phyloP scores from a whole-genome alignment of 2,888 invertebrate genomes.

The Phengaris alcon region DNA sequence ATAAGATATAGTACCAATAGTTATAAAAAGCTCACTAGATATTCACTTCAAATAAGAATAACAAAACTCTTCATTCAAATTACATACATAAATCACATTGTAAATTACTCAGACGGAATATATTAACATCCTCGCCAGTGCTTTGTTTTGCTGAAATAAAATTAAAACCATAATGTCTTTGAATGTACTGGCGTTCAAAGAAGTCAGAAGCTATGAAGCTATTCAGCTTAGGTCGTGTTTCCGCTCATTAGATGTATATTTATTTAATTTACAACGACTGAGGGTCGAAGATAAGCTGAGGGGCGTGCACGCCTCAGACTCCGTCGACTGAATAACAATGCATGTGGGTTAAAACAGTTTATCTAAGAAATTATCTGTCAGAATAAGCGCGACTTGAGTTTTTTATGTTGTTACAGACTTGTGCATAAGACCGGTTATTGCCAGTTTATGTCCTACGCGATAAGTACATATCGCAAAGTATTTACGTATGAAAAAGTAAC shows the following conservation, averaged over 20 bases:
- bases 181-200: slow-evolving; percentile 32
- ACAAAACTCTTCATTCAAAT: slow-evolving; percentile 3
- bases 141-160: slow-evolving; percentile 32
- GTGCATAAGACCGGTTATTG: too few relatives aligned
- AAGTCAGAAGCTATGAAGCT: slow-evolving; percentile 61
- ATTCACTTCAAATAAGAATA: slow-evolving; percentile 7
- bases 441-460: too few relatives aligned
- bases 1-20: background rate
- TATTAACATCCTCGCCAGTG: slow-evolving; percentile 31
- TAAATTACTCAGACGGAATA: slow-evolving; percentile 31
- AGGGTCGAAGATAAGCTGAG: slow-evolving; percentile 73
- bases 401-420: slow-evolving; percentile 32
- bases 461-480: too few relatives aligned
- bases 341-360: slow-evolving; percentile 62
- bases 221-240: slow-evolving; percentile 75
- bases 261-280: slow-evolving; percentile 79
- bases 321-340: slow-evolving; percentile 76
- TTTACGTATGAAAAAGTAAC: too few relatives aligned
- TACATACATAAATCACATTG: slow-evolving; percentile 26
- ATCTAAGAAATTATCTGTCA: slow-evolving; percentile 47
- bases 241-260: slow-evolving; percentile 78
- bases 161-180: slow-evolving; percentile 34
- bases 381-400: slow-evolving; percentile 31
- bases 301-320: slow-evolving; percentile 69
- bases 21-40: background rate